phyloP scores from a whole-genome alignment of 2,888 invertebrate genomes.

The Thecophora atra region DNA sequence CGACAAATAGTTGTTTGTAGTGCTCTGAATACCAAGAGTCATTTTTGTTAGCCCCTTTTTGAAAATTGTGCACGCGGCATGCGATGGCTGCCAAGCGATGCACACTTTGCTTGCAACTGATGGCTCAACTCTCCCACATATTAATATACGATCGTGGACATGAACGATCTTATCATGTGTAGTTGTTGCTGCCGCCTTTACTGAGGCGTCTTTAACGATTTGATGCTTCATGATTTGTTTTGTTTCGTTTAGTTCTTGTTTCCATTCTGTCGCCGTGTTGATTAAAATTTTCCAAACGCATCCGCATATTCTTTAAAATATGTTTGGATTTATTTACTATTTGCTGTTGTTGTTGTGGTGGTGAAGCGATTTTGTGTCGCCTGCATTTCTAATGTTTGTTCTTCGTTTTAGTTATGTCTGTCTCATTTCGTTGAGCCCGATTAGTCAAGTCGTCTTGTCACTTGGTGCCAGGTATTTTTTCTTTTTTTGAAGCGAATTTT shows the following conservation, averaged over 20 bases:
- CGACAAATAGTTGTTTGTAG: constrained; percentile 15
- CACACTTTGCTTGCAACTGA: not conserved
- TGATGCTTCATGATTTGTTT: constrained; percentile 1
- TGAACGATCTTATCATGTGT: not conserved
- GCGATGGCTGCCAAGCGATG: not conserved
- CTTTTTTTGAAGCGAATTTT: not conserved
- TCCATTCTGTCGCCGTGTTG: not conserved
- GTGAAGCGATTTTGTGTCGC: not conserved
- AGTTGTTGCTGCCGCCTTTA: constrained; percentile 11
- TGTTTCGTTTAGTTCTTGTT: not conserved
- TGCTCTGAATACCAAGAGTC: constrained; percentile 35
- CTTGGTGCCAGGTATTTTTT: constrained; percentile 23
- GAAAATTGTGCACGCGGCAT: not conserved
- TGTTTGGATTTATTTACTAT: constrained; percentile 21
- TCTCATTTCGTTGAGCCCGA: constrained; percentile 20
- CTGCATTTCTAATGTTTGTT: constrained; percentile 6
- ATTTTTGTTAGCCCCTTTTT: constrained; percentile 16
- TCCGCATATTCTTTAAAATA: constrained; percentile 29
- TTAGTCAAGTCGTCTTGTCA: constrained; percentile 33
- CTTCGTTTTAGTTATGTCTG: not conserved
- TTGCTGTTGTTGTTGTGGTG: too few relatives aligned
- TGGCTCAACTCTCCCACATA: constrained; percentile 1
- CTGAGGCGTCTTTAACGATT: not conserved
- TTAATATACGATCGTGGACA: constrained; percentile 17
- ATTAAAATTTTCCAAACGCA: constrained; percentile 29